A percentile compares a stretch with the other conserved stretches of the same genome.
Conservation (phyloP, 2,113 vertebrate genomes). For the Ictalurus furcatus region DNA sequence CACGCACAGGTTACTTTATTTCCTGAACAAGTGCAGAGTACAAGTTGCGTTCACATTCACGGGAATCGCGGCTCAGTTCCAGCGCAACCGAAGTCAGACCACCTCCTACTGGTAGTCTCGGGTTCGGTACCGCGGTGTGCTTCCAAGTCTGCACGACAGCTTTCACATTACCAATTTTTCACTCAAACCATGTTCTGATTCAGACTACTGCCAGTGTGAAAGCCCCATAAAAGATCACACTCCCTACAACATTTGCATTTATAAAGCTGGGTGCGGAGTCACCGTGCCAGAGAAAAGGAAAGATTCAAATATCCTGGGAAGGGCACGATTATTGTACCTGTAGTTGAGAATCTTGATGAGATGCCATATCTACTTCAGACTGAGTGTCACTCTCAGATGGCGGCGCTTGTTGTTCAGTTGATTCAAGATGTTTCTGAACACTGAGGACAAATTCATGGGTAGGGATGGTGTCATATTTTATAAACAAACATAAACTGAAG, state of each 20-base stretch:
- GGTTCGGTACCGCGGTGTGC: no score
- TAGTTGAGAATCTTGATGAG: slow-evolving; percentile 7
- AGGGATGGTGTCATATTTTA: background rate
- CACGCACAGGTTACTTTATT: no score
- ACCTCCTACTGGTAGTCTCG: no score
- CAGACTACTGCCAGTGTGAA: no score
- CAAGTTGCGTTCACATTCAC: no score
- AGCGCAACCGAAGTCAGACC: no score
- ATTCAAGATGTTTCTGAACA: background rate
- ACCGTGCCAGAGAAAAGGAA: background rate
- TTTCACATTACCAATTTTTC: no score
- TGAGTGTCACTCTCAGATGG: slow-evolving; percentile 1
- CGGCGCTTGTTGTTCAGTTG: background rate
- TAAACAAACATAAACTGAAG: background rate
- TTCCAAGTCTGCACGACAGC: no score
- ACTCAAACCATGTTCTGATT: no score
- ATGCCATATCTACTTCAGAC: background rate
- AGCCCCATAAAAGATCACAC: no score
- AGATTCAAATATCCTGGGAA: background rate
- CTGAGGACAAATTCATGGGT: slow-evolving; percentile 16
- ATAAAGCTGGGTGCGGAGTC: background rate
- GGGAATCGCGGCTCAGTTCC: no score
- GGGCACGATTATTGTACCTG: slow-evolving; percentile 22
- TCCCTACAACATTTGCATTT: background rate
- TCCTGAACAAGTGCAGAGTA: no score